phyloP scores from a whole-genome alignment of 2,888 invertebrate species.

The Sympetrum striolatum region DNA sequence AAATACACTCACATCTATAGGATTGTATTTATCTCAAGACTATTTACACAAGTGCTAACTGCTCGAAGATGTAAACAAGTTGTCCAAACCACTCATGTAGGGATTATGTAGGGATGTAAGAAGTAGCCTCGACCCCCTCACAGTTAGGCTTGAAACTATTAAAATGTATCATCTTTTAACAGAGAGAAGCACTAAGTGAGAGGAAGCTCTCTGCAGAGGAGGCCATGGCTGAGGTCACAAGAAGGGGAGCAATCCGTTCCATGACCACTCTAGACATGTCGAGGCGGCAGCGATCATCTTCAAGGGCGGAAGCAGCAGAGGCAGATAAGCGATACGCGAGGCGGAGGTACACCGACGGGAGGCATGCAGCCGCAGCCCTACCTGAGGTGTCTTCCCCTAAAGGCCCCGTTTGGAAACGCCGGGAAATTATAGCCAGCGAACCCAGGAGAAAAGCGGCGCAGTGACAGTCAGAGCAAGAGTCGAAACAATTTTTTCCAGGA shows the following conservation, averaged over 20 bases:
- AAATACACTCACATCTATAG: too few relatives aligned
- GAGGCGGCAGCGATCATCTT: constrained; percentile 51
- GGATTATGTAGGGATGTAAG: too few relatives aligned
- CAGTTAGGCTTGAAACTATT: neutral
- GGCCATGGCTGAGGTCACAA: constrained; percentile 47
- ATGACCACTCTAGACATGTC: constrained; percentile 48
- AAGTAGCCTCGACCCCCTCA: too few relatives aligned
- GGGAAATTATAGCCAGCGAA: constrained; percentile 82
- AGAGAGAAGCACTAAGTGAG: neutral
- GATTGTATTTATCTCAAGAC: too few relatives aligned
- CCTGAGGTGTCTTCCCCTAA: constrained; percentile 64
- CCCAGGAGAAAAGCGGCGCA: constrained; percentile 53
- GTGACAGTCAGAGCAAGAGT: neutral
- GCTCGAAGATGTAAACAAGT: too few relatives aligned
- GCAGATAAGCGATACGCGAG: constrained; percentile 69
- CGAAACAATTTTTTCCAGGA: neutral
- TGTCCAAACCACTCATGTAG: too few relatives aligned
- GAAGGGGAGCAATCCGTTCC: constrained; percentile 48
- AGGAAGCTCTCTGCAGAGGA: constrained; percentile 33
- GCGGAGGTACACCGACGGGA: constrained; percentile 67
- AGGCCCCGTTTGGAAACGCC: constrained; percentile 71
- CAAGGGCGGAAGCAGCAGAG: constrained; percentile 61
- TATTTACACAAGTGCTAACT: too few relatives aligned
- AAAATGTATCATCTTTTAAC: neutral
- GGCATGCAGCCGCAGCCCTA: constrained; percentile 67